phyloP scores from a whole-genome alignment of 1,140 invertebrate genomes.

The Drosophila prosaltans region DNA sequence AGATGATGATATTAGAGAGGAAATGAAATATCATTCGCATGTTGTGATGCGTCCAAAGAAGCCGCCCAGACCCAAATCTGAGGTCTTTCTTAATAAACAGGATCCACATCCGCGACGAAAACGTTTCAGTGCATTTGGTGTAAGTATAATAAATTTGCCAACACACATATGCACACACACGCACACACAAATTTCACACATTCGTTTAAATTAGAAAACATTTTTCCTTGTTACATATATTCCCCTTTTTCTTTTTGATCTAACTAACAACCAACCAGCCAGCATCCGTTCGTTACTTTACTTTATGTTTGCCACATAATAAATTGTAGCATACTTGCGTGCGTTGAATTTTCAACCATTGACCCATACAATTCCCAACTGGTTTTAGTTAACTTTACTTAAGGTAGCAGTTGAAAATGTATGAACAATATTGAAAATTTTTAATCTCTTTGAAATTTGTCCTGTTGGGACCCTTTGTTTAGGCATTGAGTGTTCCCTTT shows the following conservation, averaged over 20 bases:
- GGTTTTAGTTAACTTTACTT: slow-evolving; percentile 11
- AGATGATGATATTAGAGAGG: slow-evolving; percentile 92
- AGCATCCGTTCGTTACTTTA: neutral
- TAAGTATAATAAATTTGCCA: slow-evolving; percentile 84
- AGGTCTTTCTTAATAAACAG: slow-evolving; percentile 90
- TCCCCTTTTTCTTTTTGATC: neutral
- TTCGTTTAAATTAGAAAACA: slow-evolving; percentile 90
- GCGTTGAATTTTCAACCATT: neutral
- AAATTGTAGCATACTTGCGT: slow-evolving; percentile 52
- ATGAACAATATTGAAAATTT: slow-evolving; percentile 60
- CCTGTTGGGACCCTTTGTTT: slow-evolving; percentile 79
- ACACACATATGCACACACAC: neutral
- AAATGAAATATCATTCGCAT: slow-evolving; percentile 86
- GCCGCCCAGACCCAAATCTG: slow-evolving; percentile 94
- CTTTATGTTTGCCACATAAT: neutral
- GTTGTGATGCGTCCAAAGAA: slow-evolving; percentile 94
- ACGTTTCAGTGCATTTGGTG: slow-evolving; percentile 95
- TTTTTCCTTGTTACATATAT: neutral
- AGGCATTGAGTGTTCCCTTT: slow-evolving; percentile 72
- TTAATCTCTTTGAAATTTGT: slow-evolving; percentile 79
- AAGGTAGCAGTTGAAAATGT: neutral
- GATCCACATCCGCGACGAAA: slow-evolving; percentile 88
- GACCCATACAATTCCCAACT: slow-evolving; percentile 56
- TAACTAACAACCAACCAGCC: neutral
- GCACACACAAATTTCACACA: slow-evolving; percentile 81